Conservation (phyloP, 2,888 invertebrate genomes). For the Peribatodes rhomboidaria region DNA sequence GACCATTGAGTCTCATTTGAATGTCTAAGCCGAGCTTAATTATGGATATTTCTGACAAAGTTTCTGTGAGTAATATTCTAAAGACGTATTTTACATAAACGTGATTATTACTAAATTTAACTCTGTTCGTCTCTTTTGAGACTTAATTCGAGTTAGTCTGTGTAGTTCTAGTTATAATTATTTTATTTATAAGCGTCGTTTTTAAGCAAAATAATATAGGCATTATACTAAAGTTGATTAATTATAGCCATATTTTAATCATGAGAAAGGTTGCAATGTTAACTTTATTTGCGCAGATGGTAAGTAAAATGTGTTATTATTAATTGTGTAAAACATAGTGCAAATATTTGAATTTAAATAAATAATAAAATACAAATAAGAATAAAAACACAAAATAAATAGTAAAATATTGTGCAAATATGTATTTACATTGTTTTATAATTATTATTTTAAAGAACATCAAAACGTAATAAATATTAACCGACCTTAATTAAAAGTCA, state of each 20-base stretch:
- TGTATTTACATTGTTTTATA: too few species aligned
- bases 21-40: slow-evolving; percentile 51
- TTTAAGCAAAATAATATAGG: neutral
- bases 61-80: slow-evolving; percentile 46
- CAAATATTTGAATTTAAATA: too few species aligned
- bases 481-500: neutral
- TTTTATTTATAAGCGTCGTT: neutral
- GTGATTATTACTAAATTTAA: slow-evolving; percentile 46
- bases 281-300: too few species aligned
- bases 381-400: too few species aligned
- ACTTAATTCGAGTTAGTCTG: slow-evolving; percentile 24
- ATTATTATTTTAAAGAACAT: too few species aligned
- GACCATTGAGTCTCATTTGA: slow-evolving; percentile 48
- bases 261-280: too few species aligned
- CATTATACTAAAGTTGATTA: too few species aligned
- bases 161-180: slow-evolving; percentile 6
- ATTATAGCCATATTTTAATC: too few species aligned
- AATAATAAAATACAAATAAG: too few species aligned
- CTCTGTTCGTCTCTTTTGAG: slow-evolving; percentile 29
- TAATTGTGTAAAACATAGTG: neutral
- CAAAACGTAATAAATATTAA: neutral
- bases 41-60: slow-evolving; percentile 49
- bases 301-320: neutral
- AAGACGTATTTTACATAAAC: slow-evolving; percentile 48
- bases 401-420: too few species aligned